phyloP scores from a whole-genome alignment of 2,797 vertebrate species.

The Lycodopsis pacificus region DNA sequence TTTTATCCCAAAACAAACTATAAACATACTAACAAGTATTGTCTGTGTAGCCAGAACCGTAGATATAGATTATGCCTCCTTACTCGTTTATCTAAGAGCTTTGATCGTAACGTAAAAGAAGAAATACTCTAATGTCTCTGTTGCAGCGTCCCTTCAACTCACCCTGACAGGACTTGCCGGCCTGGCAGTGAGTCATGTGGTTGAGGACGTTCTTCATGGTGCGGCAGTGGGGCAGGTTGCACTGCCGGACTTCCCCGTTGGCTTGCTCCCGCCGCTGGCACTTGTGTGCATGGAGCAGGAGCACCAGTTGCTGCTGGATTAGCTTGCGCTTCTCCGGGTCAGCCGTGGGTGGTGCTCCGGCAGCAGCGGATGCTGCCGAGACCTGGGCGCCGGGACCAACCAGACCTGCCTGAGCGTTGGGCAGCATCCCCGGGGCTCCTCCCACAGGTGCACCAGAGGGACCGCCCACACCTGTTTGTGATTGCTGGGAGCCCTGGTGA shows the following conservation, averaged over 20 bases:
- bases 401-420: conserved; percentile 84
- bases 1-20: not conserved
- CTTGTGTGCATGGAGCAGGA: conserved; percentile 97
- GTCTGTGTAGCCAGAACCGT: not conserved
- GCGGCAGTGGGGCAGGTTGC: conserved; percentile 96
- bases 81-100: not conserved
- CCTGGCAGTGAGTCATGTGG: conserved; percentile 99
- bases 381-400: conserved; percentile 82
- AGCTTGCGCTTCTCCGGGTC: conserved; percentile 98
- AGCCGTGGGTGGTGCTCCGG: conserved; percentile 93
- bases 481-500: conserved; percentile 88
- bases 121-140: not conserved
- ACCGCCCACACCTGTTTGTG: conserved; percentile 83
- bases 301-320: conserved; percentile 97
- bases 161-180: conserved; percentile 99
- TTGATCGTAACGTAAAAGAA: not conserved
- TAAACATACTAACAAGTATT: not conserved
- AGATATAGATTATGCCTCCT: not conserved
- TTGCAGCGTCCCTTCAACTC: conserved; percentile 56
- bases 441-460: conserved; percentile 72
- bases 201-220: conserved; percentile 99
- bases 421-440: conserved; percentile 78
- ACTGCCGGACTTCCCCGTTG: conserved; percentile 94
- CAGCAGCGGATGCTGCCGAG: conserved; percentile 88
- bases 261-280: conserved; percentile 97